These are phyloP conservation scores for Xenentodon cancila DNA, from an alignment of 2,797 vertebrate species.

Conservation along the genomic window DNA sequence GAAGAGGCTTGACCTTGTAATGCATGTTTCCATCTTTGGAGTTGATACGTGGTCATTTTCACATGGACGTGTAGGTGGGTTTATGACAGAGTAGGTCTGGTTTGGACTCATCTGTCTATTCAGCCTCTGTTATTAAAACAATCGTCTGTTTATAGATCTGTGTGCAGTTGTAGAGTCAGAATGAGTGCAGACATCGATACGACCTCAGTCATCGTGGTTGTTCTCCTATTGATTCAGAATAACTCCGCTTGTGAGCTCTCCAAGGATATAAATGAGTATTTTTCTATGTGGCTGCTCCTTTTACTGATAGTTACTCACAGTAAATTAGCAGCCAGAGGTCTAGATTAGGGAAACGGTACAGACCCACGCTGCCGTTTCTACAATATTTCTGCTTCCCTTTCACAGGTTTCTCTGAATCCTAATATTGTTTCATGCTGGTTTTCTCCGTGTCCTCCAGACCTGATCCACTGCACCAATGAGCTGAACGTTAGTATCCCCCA, in stretches of 20 bases:
- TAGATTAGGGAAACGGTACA: background rate
- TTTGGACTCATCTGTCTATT: conserved; percentile 33
- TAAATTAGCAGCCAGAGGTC: conserved; percentile 5
- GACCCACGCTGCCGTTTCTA: background rate
- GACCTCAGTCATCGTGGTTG: conserved; percentile 15
- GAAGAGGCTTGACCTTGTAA: too few relatives aligned
- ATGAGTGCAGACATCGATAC: conserved; percentile 39
- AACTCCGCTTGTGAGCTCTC: conserved; percentile 28
- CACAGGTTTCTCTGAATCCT: background rate
- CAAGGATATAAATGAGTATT: conserved; percentile 28
- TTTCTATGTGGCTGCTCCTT: conserved; percentile 11
- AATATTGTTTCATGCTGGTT: conserved; percentile 2
- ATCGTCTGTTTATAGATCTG: conserved; percentile 55
- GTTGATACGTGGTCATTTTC: conserved; percentile 7
- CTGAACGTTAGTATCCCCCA: conserved; percentile 94
- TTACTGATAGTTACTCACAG: conserved; percentile 18
- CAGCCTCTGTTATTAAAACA: conserved; percentile 40
- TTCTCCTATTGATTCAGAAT: conserved; percentile 44
- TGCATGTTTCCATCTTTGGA: background rate
- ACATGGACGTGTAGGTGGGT: conserved; percentile 18
- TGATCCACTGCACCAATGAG: conserved; percentile 95
- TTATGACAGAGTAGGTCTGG: conserved; percentile 18
- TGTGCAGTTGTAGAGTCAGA: conserved; percentile 37
- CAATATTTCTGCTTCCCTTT: background rate
- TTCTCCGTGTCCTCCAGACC: conserved; percentile 78